phyloP scores from a whole-genome alignment of 2,113 vertebrate genomes.

The Circaetus cinerascens region DNA sequence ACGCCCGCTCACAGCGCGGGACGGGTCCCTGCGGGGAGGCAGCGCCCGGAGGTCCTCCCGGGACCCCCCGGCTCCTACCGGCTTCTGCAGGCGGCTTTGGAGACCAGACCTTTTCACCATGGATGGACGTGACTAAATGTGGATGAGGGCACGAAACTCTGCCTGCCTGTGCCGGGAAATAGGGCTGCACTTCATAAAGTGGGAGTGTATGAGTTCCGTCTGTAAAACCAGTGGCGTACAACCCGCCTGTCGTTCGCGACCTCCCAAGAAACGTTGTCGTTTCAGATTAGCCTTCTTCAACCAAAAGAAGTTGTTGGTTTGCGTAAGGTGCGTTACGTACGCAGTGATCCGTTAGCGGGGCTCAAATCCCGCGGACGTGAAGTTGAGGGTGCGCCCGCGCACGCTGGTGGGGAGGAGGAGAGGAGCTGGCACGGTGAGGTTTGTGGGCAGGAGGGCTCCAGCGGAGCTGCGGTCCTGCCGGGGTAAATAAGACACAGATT shows the following conservation, averaged over 20 bases:
- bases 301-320: neutral
- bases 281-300: neutral
- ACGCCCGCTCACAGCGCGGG: too few relatives aligned
- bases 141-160: too few relatives aligned
- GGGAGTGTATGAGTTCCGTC: accelerated
- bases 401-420: neutral
- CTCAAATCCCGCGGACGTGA: accelerated
- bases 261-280: accelerated
- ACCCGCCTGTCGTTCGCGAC: neutral
- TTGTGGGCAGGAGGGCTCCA: neutral
- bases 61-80: neutral
- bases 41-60: accelerated
- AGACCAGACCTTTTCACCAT: neutral
- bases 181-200: neutral
- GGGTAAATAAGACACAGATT: neutral
- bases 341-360: accelerated
- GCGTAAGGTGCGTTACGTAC: accelerated
- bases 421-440: neutral
- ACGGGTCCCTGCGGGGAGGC: neutral
- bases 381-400: too few relatives aligned
- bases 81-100: neutral
- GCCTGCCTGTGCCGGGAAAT: neutral
- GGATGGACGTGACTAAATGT: accelerated
- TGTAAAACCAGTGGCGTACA: accelerated
- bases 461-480: neutral